Base-by-base conservation (phyloP, 2,113 vertebrate genomes). In the Zapus hudsonius region DNA sequence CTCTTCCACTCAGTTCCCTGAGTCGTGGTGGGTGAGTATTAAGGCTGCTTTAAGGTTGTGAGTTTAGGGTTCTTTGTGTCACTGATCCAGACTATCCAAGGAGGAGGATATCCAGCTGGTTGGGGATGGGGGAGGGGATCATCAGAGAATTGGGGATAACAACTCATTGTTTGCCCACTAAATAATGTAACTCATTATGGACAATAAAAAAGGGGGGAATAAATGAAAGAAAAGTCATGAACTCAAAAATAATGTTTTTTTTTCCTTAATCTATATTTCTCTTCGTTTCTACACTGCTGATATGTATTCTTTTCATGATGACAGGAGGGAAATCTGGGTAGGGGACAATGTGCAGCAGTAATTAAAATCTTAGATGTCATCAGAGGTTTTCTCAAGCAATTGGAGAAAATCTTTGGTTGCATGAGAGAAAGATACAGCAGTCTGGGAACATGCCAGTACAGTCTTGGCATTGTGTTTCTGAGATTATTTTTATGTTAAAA, bases 401-500 rank as follows among this genome's bases (percentile, higher is more conserved):
- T 84, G 40, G 19, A 29, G 40, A 0, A 76, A 2, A 55, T 3
- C 57, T 70, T 93, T 44, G 7, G 17, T 70, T 76, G 83, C n/a
- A n/a, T n/a, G n/a, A n/a, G 17, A 63, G 20, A 84, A 75, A 9
- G 6, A 20, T 44, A 22, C 44, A 36, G 47, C 25, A 63, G 31
- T 4, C 20, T n/a, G 19, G 59, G 27, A 92, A 2, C 4, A 29
- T 55, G 38, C 44, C 63, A 38, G 86, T 55, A 33, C 0, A 67
- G 27, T 63, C 72, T 55, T 72, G 33, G 12, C 29, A 67, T 19
- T 86, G 36, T 70, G 42, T 81, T 92, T 94, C 42, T 82, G 89
- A 90, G 42, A 80, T 86, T 75, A 87, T 82, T 31, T 17, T 87
- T 69, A n/a, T 90, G 23, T 69, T n/a, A n/a, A n/a, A n/a, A n/a